Conservation (phyloP, 2,888 invertebrate genomes). For the Mythimna albipuncta region DNA sequence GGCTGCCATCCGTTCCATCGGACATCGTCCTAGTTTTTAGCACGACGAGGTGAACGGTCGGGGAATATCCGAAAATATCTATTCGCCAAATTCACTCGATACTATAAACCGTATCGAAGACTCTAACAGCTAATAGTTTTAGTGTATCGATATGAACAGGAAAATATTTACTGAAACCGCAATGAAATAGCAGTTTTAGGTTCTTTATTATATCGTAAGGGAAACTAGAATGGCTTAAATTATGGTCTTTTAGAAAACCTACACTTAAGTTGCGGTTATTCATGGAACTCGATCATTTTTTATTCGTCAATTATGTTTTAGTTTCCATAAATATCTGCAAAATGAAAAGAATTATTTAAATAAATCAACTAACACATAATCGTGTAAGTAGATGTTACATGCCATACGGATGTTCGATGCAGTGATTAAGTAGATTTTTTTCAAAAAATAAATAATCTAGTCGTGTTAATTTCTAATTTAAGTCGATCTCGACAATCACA, state of each 20-base stretch:
- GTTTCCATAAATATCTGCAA: not conserved
- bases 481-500: not conserved
- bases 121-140: constrained; percentile 54
- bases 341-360: not conserved
- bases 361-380: not conserved
- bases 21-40: constrained; percentile 71
- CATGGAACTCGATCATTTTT: constrained; percentile 16
- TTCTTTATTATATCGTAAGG: constrained; percentile 38
- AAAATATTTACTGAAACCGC: constrained; percentile 58
- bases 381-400: not conserved
- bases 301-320: constrained; percentile 10
- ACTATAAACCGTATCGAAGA: constrained; percentile 56
- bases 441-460: too few species aligned
- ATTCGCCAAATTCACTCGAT: constrained; percentile 49
- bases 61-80: constrained; percentile 67
- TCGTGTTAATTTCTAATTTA: not conserved
- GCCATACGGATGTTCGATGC: not conserved
- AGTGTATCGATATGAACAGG: constrained; percentile 58
- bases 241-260: constrained; percentile 32
- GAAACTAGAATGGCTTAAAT: constrained; percentile 51
- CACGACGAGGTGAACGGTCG: constrained; percentile 70
- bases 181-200: constrained; percentile 48
- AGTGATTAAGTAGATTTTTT: not conserved
- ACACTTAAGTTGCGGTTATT: constrained; percentile 19
- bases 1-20: constrained; percentile 70